Percentiles rank a stretch among this genome's conserved stretches.
phyloP scores from a whole-genome alignment of 2,113 vertebrate species.

The Lampris megalopsis region DNA sequence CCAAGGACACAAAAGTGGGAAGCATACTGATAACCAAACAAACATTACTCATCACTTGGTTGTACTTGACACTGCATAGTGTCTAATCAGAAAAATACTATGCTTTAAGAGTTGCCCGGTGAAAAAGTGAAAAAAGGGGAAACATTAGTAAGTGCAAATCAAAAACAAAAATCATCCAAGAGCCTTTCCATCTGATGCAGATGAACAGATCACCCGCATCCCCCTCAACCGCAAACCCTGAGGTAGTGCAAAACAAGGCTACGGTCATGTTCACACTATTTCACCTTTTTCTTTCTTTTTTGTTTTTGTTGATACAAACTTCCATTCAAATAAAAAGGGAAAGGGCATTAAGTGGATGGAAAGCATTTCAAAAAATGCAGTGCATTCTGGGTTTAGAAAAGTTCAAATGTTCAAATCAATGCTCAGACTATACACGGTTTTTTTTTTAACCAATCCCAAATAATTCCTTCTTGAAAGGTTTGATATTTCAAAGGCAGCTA shows the following conservation, averaged over 20 bases:
- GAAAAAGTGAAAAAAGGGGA: conserved; percentile 71
- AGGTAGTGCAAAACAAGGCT: conserved; percentile 45
- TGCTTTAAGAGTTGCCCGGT: conserved; percentile 58
- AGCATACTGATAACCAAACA: conserved; percentile 10
- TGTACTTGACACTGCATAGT: conserved; percentile 17
- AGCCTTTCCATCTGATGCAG: conserved; percentile 33
- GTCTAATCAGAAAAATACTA: conserved; percentile 43
- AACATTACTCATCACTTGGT: not conserved
- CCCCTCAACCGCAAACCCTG: conserved; percentile 33
- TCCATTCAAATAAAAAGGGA: no score
- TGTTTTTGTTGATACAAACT: no score
- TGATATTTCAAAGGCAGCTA: no score
- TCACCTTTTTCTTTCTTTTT: no score
- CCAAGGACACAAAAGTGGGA: conserved; percentile 2
- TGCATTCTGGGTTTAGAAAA: no score
- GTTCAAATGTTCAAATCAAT: no score
- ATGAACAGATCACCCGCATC: conserved; percentile 32
- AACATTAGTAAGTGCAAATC: conserved; percentile 79
- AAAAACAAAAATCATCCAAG: conserved; percentile 55
- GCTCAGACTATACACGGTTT: no score
- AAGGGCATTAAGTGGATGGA: no score
- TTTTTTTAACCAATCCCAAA: no score
- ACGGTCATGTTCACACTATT: not conserved
- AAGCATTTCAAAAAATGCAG: no score
- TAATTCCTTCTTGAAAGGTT: no score